phyloP scores from a whole-genome alignment of 2,113 vertebrate genomes.

The Polypterus senegalus region DNA sequence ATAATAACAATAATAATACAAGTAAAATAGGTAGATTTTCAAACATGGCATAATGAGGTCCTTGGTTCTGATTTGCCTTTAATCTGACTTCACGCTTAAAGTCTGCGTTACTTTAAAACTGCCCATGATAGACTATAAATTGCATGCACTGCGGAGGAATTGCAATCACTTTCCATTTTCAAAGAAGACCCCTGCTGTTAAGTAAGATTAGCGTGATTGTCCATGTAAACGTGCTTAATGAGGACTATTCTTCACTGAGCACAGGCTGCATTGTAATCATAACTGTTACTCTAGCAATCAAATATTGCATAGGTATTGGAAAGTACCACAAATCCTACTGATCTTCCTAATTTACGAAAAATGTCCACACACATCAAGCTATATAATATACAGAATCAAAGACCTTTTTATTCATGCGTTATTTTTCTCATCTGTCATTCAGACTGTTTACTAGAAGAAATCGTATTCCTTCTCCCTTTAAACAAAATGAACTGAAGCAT shows the following conservation, averaged over 20 bases:
- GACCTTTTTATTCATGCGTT: no score
- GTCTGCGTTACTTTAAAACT: conserved; percentile 16
- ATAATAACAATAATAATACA: conserved; percentile 16
- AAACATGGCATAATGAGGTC: no score
- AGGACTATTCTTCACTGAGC: conserved; percentile 9
- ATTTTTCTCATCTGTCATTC: no score
- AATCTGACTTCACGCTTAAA: conserved; percentile 14
- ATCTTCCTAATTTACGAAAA: no score
- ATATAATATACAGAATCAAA: no score
- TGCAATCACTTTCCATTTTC: conserved; percentile 14
- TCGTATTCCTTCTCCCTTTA: no score
- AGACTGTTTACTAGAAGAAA: no score
- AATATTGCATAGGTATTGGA: background rate
- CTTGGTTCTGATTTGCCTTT: conserved; percentile 5
- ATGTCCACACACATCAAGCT: no score
- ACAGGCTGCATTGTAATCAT: conserved; percentile 8
- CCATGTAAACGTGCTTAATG: conserved; percentile 13
- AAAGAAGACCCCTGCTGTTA: conserved; percentile 5
- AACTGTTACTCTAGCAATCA: conserved; percentile 3
- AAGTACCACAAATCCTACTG: no score
- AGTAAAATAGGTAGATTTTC: conserved; percentile 41
- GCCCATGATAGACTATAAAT: conserved; percentile 16
- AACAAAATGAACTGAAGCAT: no score
- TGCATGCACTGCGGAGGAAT: conserved; percentile 9
- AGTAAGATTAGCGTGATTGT: conserved; percentile 5